Evolutionary conservation across 2,888 invertebrate genomes (phyloP).

Genomic region (Polyommatus icarus): DNA sequence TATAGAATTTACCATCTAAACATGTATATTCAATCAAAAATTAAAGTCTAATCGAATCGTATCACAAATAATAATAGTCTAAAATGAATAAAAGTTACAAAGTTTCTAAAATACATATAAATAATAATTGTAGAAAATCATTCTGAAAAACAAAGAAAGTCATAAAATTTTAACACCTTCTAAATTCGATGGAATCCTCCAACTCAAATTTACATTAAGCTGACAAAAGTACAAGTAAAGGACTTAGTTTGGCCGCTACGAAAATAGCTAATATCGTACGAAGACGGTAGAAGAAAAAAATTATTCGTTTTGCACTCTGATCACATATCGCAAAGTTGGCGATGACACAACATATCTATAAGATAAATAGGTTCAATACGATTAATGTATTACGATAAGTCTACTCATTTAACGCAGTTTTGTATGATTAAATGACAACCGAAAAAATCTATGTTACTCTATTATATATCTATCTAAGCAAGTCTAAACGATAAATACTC

Average conservation of each 20-base stretch:
- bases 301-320: slow-evolving; percentile 35
- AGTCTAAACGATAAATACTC: slow-evolving; percentile 75
- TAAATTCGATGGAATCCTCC: slow-evolving; percentile 24
- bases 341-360: slow-evolving; percentile 52
- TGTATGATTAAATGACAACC: slow-evolving; percentile 61
- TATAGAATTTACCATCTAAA: slow-evolving; percentile 17
- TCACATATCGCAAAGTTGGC: slow-evolving; percentile 36
- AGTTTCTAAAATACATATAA: not conserved
- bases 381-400: slow-evolving; percentile 30
- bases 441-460: slow-evolving; percentile 52
- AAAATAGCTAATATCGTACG: slow-evolving; percentile 13
- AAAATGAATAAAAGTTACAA: slow-evolving; percentile 4
- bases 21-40: slow-evolving; percentile 20
- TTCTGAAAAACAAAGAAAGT: not conserved
- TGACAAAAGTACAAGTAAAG: slow-evolving; percentile 1
- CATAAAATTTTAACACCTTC: not conserved
- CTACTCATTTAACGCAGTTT: slow-evolving; percentile 41
- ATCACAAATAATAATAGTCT: slow-evolving; percentile 28
- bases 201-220: slow-evolving; percentile 18
- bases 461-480: slow-evolving; percentile 67
- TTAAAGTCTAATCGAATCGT: slow-evolving; percentile 5
- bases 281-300: not conserved
- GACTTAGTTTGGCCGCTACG: slow-evolving; percentile 29
- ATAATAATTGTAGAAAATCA: not conserved
- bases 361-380: slow-evolving; percentile 48